Conservation (phyloP, 2,888 invertebrate species). For the Ptilodon capucinus region DNA sequence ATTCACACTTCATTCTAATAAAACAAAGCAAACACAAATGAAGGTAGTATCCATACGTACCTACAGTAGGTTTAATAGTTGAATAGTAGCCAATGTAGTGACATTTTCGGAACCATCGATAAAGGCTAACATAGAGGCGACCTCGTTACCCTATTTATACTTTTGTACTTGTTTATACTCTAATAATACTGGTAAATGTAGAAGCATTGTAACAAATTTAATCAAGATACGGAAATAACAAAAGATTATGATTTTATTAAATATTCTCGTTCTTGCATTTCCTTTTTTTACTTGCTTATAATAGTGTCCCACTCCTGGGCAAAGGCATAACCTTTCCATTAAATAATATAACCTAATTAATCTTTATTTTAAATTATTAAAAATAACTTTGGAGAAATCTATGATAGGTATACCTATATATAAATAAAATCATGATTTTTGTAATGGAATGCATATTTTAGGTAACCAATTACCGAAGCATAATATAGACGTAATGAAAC, state of each 20-base stretch:
- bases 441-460: background rate
- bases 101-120: constrained; percentile 23
- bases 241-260: too few species aligned
- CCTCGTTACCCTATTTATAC: constrained; percentile 21
- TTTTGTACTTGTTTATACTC: constrained; percentile 9
- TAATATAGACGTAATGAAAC: background rate
- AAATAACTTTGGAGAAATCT: too few species aligned
- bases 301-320: too few species aligned
- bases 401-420: too few species aligned
- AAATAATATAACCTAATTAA: too few species aligned
- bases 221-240: too few species aligned
- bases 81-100: constrained; percentile 25
- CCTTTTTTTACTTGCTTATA: too few species aligned
- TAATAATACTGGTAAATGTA: constrained; percentile 21
- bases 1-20: constrained; percentile 4
- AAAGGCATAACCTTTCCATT: too few species aligned
- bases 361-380: too few species aligned
- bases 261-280: too few species aligned
- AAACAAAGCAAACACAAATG: constrained; percentile 2
- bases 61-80: constrained; percentile 21
- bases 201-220: too few species aligned
- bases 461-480: background rate
- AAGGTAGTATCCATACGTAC: constrained; percentile 8
- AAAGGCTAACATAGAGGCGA: constrained; percentile 8
- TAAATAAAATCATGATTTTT: too few species aligned